These are phyloP conservation scores for Tiliacea citrago DNA, from an alignment of 2,888 invertebrate genomes.

Conservation along the genomic window DNA sequence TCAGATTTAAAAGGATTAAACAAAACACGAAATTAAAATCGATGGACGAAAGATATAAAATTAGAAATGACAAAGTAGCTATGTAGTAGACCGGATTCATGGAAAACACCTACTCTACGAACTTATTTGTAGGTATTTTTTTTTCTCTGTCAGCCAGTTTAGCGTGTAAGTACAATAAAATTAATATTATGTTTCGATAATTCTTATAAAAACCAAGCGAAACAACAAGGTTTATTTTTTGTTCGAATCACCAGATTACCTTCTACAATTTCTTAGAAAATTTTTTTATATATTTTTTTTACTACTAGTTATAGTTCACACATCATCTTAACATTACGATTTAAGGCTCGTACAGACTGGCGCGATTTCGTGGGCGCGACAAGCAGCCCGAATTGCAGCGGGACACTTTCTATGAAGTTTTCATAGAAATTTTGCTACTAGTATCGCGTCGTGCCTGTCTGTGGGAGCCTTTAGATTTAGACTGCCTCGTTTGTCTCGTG, in stretches of 20 bases:
- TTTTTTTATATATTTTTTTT: not conserved
- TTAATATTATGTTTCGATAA: not conserved
- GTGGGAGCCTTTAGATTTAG: not conserved
- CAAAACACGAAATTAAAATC: constrained; percentile 7
- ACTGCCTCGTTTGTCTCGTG: not conserved
- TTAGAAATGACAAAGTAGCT: constrained; percentile 24
- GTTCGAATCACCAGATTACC: not conserved
- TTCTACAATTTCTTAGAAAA: not conserved
- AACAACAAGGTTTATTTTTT: not conserved
- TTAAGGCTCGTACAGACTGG: no score
- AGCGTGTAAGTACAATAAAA: constrained; percentile 21
- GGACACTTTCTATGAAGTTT: no score
- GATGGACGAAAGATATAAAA: constrained; percentile 18
- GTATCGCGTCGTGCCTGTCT: no score
- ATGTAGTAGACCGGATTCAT: constrained; percentile 20
- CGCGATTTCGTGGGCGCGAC: no score
- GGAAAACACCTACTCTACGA: not conserved
- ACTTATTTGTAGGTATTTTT: not conserved
- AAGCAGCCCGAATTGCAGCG: no score
- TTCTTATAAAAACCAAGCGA: not conserved
- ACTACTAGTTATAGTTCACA: constrained; percentile 1
- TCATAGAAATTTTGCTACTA: no score
- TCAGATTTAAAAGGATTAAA: not conserved
- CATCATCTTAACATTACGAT: no score
- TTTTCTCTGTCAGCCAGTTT: not conserved